phyloP scores from a whole-genome alignment of 2,888 invertebrate species.

The Volucella inanis region DNA sequence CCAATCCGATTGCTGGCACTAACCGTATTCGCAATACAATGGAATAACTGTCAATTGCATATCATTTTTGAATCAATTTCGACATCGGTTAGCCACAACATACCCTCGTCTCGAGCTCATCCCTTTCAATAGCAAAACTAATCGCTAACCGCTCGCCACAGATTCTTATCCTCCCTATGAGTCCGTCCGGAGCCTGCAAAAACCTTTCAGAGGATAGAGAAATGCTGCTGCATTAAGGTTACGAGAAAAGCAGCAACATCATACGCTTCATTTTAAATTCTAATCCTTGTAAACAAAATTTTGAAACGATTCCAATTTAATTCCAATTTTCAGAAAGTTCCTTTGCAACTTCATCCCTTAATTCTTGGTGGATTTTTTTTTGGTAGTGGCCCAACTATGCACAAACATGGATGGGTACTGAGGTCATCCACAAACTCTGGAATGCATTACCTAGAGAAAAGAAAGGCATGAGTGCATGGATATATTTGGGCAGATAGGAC shows the following conservation, averaged over 20 bases:
- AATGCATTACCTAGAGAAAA: conserved; percentile 55
- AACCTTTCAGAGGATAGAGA: neutral
- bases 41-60: conserved; percentile 60
- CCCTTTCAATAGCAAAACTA: conserved; percentile 12
- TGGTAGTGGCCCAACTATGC: conserved; percentile 56
- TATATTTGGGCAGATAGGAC: conserved; percentile 21
- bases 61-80: conserved; percentile 74
- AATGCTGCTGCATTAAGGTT: conserved; percentile 4
- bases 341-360: neutral
- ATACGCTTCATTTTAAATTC: conserved; percentile 72
- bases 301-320: conserved; percentile 75
- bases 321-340: conserved; percentile 73
- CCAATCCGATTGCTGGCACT: conserved; percentile 25
- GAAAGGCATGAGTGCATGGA: conserved; percentile 60
- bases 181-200: neutral
- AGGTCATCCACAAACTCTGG: conserved; percentile 64
- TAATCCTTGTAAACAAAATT: conserved; percentile 73
- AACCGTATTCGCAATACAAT: conserved; percentile 40
- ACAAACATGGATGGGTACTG: conserved; percentile 59
- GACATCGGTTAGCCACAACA: conserved; percentile 64
- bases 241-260: conserved; percentile 56
- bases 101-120: conserved; percentile 23
- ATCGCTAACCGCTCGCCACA: conserved; percentile 21
- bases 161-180: neutral
- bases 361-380: conserved; percentile 45